Conservation (phyloP, 2,797 vertebrate genomes). For the Octomys mimax region DNA sequence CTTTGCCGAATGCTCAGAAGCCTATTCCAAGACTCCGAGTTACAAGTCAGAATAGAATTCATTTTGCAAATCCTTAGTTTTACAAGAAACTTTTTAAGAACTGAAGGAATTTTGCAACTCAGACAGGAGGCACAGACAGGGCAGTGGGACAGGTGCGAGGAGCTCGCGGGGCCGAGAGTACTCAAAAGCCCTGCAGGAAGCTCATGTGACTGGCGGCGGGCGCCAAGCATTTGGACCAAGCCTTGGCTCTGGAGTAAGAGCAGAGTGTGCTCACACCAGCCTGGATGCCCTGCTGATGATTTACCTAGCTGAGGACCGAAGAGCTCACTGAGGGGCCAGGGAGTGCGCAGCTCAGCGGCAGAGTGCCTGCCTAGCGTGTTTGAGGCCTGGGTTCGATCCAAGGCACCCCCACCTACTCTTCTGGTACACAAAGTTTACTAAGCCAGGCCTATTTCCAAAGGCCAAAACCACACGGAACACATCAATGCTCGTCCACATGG, state of each 20-base stretch:
- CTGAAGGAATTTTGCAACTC: neutral
- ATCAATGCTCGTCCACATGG: neutral
- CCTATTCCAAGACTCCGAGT: neutral
- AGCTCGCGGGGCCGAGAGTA: neutral
- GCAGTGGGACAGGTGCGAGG: neutral
- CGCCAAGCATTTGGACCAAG: neutral
- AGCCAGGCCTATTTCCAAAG: neutral
- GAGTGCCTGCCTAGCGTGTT: neutral
- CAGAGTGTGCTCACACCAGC: constrained; percentile 5
- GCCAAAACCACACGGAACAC: fast-evolving
- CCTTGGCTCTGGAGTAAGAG: neutral
- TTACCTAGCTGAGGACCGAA: neutral
- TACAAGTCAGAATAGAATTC: neutral
- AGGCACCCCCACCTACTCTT: neutral
- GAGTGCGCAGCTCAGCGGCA: neutral
- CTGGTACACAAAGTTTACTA: neutral
- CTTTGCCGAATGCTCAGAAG: neutral
- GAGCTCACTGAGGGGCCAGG: neutral
- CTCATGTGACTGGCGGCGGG: neutral
- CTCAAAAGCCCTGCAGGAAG: neutral
- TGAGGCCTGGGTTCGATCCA: neutral
- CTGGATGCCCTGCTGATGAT: neutral
- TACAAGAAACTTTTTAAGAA: constrained; percentile 25
- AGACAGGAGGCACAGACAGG: neutral
- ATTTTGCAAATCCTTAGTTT: neutral